Evolutionary conservation across 2,797 vertebrate genomes (phyloP).

Genomic region (Cryptoblepharus egeriae): DNA sequence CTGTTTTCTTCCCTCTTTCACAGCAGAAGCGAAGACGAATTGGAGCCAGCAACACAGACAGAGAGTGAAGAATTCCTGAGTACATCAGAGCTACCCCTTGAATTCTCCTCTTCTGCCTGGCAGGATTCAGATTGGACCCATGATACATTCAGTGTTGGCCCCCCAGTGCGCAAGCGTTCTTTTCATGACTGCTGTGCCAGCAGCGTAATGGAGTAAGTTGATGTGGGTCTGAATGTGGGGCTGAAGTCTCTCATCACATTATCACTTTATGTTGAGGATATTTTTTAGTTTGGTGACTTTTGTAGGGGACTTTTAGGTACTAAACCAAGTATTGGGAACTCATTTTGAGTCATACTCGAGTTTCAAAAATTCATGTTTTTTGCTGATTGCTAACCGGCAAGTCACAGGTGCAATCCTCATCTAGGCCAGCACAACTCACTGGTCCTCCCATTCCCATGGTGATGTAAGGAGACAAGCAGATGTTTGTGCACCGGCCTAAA

Average conservation of each 20-base stretch:
- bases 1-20: not conserved
- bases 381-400: no score
- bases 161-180: not conserved
- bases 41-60: no score
- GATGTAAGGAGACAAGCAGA: no score
- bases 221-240: not conserved
- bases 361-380: no score
- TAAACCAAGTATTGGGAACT: no score
- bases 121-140: not conserved
- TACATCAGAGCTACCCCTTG: not conserved
- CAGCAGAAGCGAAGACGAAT: not conserved
- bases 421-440: no score
- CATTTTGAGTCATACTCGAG: no score
- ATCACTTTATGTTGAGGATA: not conserved
- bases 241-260: not conserved
- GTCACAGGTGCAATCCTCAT: no score
- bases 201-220: slow-evolving; percentile 21
- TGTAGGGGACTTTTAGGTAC: no score
- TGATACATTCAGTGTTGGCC: not conserved
- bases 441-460: no score
- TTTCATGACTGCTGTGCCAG: slow-evolving; percentile 8
- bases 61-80: not conserved
- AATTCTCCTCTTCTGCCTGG: not conserved
- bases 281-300: no score
- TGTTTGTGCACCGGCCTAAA: no score